Evolutionary conservation across 35 echinoderm and acorn worm species (phyloP).

Genomic region (Holothuria glaberrima): DNA sequence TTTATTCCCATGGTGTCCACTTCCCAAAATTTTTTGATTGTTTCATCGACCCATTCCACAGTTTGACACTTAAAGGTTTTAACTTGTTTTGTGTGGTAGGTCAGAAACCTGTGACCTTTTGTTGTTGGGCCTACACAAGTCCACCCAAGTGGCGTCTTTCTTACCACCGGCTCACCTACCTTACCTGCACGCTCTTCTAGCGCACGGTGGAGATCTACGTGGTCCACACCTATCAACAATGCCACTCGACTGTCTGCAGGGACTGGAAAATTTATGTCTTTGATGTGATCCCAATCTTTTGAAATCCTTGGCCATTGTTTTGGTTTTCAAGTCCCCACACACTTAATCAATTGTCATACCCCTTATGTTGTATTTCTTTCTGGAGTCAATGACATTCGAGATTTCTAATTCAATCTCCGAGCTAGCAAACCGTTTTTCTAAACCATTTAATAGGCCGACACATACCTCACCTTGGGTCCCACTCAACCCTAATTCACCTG

Average conservation of each 20-base stretch:
- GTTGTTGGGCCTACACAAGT: conserved; percentile 40
- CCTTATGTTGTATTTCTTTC: neutral
- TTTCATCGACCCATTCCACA: conserved; percentile 26
- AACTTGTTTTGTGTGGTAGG: conserved; percentile 10
- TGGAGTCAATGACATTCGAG: neutral
- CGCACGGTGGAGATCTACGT: conserved; percentile 11
- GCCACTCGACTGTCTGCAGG: conserved; percentile 8
- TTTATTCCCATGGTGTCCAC: neutral
- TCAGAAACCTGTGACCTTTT: neutral
- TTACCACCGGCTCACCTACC: conserved; percentile 50
- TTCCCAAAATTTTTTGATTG: conserved; percentile 66
- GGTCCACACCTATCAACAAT: conserved; percentile 50
- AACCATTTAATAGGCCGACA: conserved; percentile 26
- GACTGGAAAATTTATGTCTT: conserved; percentile 20
- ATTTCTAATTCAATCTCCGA: conserved; percentile 39
- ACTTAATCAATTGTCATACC: conserved; percentile 28
- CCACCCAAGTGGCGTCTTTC: conserved; percentile 57
- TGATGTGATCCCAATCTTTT: conserved; percentile 44
- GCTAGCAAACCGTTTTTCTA: conserved; percentile 3
- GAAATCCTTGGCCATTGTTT: conserved; percentile 7
- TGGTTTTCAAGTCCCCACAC: conserved; percentile 1
- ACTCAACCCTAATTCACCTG: conserved; percentile 2
- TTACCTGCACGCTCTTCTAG: conserved; percentile 10
- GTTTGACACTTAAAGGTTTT: conserved; percentile 33
- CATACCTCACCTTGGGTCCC: neutral